phyloP scores from a whole-genome alignment of 2,113 vertebrate species.

The Strix uralensis region DNA sequence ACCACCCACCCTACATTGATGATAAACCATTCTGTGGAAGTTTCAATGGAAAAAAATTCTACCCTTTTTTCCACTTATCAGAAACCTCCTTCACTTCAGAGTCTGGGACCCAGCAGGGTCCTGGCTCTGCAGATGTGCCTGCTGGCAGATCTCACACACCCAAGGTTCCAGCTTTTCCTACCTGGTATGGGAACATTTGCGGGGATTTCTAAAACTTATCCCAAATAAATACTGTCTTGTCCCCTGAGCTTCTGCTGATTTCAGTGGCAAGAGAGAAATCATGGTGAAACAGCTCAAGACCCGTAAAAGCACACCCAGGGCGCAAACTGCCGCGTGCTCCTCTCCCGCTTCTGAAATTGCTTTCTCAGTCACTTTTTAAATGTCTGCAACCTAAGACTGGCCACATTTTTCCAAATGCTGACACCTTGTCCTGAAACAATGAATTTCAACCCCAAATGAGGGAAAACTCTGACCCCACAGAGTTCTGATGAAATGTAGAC shows the following conservation, averaged over 20 bases:
- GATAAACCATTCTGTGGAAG: constrained; percentile 4
- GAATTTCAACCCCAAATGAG: neutral
- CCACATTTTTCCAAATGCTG: neutral
- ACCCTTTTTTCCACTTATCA: neutral
- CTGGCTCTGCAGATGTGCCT: neutral
- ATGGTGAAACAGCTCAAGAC: neutral
- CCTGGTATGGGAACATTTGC: fast-evolving
- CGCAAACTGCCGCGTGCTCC: neutral
- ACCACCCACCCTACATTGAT: neutral
- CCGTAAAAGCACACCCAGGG: neutral
- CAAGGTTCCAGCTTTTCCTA: neutral
- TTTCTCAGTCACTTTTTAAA: neutral
- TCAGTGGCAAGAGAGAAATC: neutral
- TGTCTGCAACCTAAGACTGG: neutral
- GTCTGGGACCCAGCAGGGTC: neutral
- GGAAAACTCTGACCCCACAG: neutral
- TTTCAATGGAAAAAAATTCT: constrained; percentile 15
- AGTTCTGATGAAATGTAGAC: neutral
- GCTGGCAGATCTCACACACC: neutral
- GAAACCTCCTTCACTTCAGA: neutral
- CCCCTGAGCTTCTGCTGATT: neutral
- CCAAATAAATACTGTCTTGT: neutral
- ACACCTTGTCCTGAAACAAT: neutral
- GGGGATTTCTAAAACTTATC: neutral
- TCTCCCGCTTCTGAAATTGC: neutral